Evolutionary conservation across 2,797 vertebrate genomes (phyloP), one percentile per base, ranked within the genome.

Genomic region (Pseudotriccus pelzelni): DNA sequence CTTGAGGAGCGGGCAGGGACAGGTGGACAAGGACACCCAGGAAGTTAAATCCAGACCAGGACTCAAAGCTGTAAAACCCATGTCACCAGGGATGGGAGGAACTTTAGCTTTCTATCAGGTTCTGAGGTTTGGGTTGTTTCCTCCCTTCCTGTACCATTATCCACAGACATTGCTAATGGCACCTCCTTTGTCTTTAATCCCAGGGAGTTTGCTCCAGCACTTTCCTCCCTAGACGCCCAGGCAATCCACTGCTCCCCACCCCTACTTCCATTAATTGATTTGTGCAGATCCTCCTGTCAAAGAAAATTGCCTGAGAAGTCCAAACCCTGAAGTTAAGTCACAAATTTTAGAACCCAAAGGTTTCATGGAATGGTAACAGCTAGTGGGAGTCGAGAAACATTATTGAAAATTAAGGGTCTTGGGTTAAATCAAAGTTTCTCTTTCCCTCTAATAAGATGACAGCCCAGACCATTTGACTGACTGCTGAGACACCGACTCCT

Each of bases 351-450:
- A 95, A 96, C 69, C 52, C 14, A 15, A 78, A 55, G 50, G 52
- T 85, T 94, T 60, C 1, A 2, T 44, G 64, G 84, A 96, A 89
- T 7, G 27, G 39, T 49, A 66, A 91, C 74, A 83, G 94, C 87
- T 83, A 67, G 89, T 75, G 70, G 93, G 94, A 91, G 72, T 58
- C 16, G 0, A 70, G 58, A 95, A 95, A 77, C n/a, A 3, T 92
- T 95, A 97, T 16, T 70, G 90, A 94, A 97, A 98, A 97, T 96
- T 87, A 97, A 96, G 96, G 88, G 75, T 87, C 94, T 97, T 73
- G 55, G 80, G 96, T 94, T 94, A 95, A 97, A 96, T 94, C 95
- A 96, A 94, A 98, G 95, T 95, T 97, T 97, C 92, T 94, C 82
- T 89, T 95, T 94, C 69, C 70, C 84, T 82, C 95, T 97, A 97